These are phyloP conservation scores for Pocillopora verrucosa DNA, from an alignment of 64 coral and sea anemone species.

Conservation along the genomic window DNA sequence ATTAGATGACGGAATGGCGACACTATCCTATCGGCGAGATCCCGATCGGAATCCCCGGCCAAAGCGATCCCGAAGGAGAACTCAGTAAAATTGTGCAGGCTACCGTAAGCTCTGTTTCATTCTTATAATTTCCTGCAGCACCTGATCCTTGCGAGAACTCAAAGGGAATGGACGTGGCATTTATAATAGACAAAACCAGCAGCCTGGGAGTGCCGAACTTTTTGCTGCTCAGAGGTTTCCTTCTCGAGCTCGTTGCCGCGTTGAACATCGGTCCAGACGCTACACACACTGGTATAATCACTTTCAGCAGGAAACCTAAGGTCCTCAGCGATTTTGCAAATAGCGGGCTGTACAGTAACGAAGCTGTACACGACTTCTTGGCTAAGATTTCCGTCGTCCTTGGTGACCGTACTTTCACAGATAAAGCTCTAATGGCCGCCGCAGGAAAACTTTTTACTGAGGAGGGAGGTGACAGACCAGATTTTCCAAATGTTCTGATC, in stretches of 20 bases:
- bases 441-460: not conserved
- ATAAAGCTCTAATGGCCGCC: constrained; percentile 20
- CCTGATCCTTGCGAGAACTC: not conserved
- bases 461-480: constrained; percentile 21
- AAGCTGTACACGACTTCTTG: not conserved
- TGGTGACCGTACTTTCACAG: constrained; percentile 10
- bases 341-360: not conserved
- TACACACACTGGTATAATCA: not conserved
- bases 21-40: no score
- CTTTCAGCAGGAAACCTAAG: not conserved
- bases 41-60: not conserved
- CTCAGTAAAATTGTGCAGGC: no score
- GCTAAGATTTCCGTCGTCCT: not conserved
- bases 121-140: not conserved
- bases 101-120: not conserved
- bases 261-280: not conserved
- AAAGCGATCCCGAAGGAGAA: no score
- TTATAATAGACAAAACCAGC: not conserved
- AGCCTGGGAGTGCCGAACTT: not conserved
- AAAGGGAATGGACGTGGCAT: not conserved
- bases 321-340: not conserved
- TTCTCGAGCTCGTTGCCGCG: not conserved
- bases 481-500: constrained; percentile 44
- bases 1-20: no score
- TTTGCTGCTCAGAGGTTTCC: not conserved